Base-by-base conservation (phyloP, 2,113 vertebrate species). In the Zosterops borbonicus region DNA sequence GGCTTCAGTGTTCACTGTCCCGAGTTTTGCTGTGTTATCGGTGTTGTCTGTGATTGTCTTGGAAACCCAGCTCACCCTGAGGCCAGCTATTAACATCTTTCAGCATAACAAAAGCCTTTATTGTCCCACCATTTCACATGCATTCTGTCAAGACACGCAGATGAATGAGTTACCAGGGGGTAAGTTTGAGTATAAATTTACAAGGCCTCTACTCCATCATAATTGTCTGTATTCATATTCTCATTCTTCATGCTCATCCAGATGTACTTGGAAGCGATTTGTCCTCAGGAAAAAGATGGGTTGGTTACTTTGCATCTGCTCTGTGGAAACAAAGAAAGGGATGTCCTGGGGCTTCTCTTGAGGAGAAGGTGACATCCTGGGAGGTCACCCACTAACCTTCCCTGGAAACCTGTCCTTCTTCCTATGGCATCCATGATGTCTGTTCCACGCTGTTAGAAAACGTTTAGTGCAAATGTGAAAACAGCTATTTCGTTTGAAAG, bases 161-260 rank as follows among this genome's bases (percentile, higher is more conserved):
- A 97, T 91, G 89, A 96, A 95, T 94, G 95, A 81, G 80, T 81
- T 95, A 94, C 94, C 94, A 96, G 96, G 69, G 96, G 96, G 94
- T 94, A 96, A 87, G 56, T 90, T 87, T 87, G 83, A 44, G 55
- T 87, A 89, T 92, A 95, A 89, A 97, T 97, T 95, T 87, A 91
- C 92, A 96, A 86, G 86, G 73, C 76, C 73, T 75, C 86, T 49
- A 75, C 91, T 97, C 83, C 86, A 78, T 95, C 95, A 93, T 94
- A 94, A 94, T 95, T 91, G 95, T 91, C 76, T 83, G 79, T 74
- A 93, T 94, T 96, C 92, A 53, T 93, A 89, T 91, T 92, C 94
- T 75, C 83, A 94, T 89, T 92, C 89, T 71, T 93, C 70, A 78
- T 37, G 76, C 60, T 93, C 89, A 89, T 71, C 85, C 94, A 97